phyloP scores from a whole-genome alignment of 1,140 invertebrate species.

The Leptestheria dahalacensis region DNA sequence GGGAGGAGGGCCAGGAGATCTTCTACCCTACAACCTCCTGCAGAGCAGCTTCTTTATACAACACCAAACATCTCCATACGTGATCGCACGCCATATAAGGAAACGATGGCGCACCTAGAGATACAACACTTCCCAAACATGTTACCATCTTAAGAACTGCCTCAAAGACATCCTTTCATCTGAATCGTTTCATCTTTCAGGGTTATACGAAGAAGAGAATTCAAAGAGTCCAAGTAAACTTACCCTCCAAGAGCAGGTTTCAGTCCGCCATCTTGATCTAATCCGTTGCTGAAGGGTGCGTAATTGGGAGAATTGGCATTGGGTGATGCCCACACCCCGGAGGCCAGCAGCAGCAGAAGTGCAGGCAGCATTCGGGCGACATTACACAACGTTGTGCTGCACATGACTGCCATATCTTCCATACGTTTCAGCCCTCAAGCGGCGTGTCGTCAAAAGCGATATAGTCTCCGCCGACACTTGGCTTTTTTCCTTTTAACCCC shows the following conservation, averaged over 20 bases:
- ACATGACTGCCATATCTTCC: neutral
- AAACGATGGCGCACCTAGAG: neutral
- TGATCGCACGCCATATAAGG: neutral
- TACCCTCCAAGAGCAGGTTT: constrained; percentile 9
- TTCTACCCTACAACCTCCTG: neutral
- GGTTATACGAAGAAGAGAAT: neutral
- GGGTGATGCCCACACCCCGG: neutral
- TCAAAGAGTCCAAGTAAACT: neutral
- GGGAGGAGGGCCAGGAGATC: neutral
- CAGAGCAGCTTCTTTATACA: neutral
- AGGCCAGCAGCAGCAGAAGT: neutral
- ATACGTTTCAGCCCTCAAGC: too few relatives aligned
- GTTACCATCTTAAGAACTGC: neutral
- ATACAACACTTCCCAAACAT: neutral
- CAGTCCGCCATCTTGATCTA: constrained; percentile 9
- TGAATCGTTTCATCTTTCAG: too few relatives aligned
- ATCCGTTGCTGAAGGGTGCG: constrained; percentile 9
- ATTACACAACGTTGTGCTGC: neutral
- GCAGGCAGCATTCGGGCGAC: neutral
- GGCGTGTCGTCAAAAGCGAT: too few relatives aligned
- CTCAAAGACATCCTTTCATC: too few relatives aligned
- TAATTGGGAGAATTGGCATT: constrained; percentile 1
- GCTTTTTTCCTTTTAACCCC: too few relatives aligned
- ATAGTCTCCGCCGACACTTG: too few relatives aligned
- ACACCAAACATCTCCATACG: neutral